These are phyloP conservation scores for Cyrtorhinus lividipennis DNA, from an alignment of 1,140 invertebrate genomes.

Conservation along the genomic window DNA sequence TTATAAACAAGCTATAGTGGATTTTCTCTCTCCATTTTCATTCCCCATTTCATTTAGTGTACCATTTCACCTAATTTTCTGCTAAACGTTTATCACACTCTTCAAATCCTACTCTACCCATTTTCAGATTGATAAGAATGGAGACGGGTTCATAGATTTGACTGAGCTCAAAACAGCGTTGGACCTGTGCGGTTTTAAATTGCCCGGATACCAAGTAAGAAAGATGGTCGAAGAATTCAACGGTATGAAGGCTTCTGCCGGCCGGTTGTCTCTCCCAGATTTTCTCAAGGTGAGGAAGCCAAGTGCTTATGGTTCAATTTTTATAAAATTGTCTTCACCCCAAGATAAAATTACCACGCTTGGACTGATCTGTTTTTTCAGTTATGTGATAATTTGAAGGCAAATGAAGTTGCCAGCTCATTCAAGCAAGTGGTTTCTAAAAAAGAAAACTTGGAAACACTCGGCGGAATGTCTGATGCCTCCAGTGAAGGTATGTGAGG, in stretches of 20 bases:
- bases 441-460: slow-evolving; percentile 80
- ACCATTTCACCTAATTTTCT: too few relatives aligned
- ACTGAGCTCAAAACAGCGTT: slow-evolving; percentile 78
- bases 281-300: slow-evolving; percentile 67
- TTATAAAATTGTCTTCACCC: neutral
- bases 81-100: too few relatives aligned
- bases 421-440: slow-evolving; percentile 88
- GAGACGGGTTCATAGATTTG: slow-evolving; percentile 78
- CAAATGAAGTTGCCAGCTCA: slow-evolving; percentile 73
- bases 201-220: slow-evolving; percentile 82
- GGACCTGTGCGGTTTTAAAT: slow-evolving; percentile 80
- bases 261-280: slow-evolving; percentile 65
- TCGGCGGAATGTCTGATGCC: slow-evolving; percentile 87
- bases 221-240: slow-evolving; percentile 80
- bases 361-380: slow-evolving; percentile 32
- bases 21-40: too few relatives aligned
- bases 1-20: too few relatives aligned
- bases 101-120: too few relatives aligned
- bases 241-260: slow-evolving; percentile 51
- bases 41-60: too few relatives aligned
- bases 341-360: neutral
- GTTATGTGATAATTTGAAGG: slow-evolving; percentile 74
- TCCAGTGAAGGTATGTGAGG: slow-evolving; percentile 71
- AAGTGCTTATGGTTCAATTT: too few relatives aligned
- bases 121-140: slow-evolving; percentile 78